Conservation (phyloP, 2,797 vertebrate species). For the Astyanax mexicanus region DNA sequence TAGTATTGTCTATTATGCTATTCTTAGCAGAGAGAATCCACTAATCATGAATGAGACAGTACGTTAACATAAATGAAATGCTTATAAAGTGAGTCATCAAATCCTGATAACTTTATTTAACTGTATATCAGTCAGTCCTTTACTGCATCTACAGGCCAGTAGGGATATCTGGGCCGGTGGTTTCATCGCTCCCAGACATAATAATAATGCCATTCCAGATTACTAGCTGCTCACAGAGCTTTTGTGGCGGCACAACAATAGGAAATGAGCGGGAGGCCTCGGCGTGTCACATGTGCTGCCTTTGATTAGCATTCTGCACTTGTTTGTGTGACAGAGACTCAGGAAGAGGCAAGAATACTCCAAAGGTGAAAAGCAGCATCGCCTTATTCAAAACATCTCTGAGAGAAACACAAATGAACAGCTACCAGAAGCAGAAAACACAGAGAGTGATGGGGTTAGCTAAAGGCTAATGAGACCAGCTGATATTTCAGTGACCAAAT, state of each 20-base stretch:
- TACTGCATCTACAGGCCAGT: not conserved
- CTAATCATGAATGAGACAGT: too few species aligned
- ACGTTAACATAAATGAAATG: too few species aligned
- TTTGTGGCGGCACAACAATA: conserved; percentile 82
- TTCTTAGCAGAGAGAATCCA: too few species aligned
- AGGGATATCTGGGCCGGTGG: conserved; percentile 49
- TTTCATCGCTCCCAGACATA: conserved; percentile 69
- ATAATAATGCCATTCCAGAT: conserved; percentile 71
- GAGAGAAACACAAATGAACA: conserved; percentile 5
- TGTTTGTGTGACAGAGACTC: conserved; percentile 56
- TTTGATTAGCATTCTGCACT: conserved; percentile 77
- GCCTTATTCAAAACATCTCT: conserved; percentile 26
- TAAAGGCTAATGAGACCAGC: too few species aligned
- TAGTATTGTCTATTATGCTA: too few species aligned
- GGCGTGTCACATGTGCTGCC: conserved; percentile 77
- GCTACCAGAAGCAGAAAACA: conserved; percentile 2
- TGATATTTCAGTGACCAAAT: too few species aligned
- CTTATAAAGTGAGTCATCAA: not conserved
- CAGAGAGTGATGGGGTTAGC: not conserved
- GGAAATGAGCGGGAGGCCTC: conserved; percentile 79
- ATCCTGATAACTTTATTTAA: not conserved
- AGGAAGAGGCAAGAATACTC: conserved; percentile 62
- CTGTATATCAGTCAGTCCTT: not conserved
- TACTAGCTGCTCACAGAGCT: conserved; percentile 75
- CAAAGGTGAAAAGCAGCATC: conserved; percentile 59